A percentile compares a stretch with the other conserved stretches of the same genome.
Conservation (phyloP, 2,888 invertebrate genomes). For the Biston stratarius region DNA sequence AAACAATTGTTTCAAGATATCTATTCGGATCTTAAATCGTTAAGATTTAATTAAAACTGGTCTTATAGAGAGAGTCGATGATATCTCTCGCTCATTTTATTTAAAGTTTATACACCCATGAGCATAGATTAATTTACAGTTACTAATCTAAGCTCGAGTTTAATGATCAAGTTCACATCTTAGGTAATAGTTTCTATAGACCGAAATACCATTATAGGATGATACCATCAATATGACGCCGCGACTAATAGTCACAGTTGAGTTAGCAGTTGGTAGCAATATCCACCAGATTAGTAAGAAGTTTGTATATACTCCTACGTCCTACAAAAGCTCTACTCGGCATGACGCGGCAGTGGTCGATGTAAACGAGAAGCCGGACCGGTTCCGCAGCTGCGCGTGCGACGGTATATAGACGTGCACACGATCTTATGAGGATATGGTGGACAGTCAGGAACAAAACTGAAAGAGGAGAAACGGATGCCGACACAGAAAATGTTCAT, state of each 20-base stretch:
- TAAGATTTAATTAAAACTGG: background rate
- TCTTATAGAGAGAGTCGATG: conserved; percentile 5
- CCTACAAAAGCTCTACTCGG: conserved; percentile 48
- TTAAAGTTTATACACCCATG: conserved; percentile 22
- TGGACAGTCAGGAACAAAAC: conserved; percentile 35
- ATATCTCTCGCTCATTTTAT: conserved; percentile 22
- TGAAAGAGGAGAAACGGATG: conserved; percentile 6
- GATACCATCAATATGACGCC: conserved; percentile 13
- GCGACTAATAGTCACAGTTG: conserved; percentile 4
- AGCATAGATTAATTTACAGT: conserved; percentile 7
- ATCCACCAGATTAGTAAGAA: conserved; percentile 11
- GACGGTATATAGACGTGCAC: conserved; percentile 48
- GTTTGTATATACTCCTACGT: conserved; percentile 17
- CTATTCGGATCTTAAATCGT: background rate
- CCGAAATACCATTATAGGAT: background rate
- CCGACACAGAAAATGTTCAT: conserved; percentile 9
- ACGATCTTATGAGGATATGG: conserved; percentile 49
- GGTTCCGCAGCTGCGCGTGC: conserved; percentile 84
- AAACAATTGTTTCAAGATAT: no score
- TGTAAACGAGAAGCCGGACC: conserved; percentile 78
- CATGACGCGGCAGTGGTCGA: conserved; percentile 63
- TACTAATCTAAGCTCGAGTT: background rate
- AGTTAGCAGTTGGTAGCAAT: conserved; percentile 17
- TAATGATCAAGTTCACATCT: conserved; percentile 6
- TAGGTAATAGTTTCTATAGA: conserved; percentile 1